phyloP scores from a whole-genome alignment of 2,888 invertebrate species.

The Ashinkailepas kermadecensis region DNA sequence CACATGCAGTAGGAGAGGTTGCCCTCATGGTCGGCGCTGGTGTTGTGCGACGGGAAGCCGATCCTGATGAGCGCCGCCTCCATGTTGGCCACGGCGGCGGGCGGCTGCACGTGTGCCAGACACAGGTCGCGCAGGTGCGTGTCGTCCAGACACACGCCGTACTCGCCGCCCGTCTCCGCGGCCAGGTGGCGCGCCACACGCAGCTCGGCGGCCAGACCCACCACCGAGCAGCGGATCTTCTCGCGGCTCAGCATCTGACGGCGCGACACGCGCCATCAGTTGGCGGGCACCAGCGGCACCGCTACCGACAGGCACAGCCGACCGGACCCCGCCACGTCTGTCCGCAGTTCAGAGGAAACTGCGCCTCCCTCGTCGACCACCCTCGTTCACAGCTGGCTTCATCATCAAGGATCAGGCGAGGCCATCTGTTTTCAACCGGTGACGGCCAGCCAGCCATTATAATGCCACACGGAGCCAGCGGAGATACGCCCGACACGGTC shows the following conservation, averaged over 20 bases:
- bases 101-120: slow-evolving; percentile 54
- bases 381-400: too few species aligned
- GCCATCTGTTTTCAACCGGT: too few species aligned
- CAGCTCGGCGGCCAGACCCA: slow-evolving; percentile 92
- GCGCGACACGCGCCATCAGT: too few species aligned
- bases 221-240: slow-evolving; percentile 85
- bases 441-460: too few species aligned
- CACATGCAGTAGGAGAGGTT: slow-evolving; percentile 75
- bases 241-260: slow-evolving; percentile 44
- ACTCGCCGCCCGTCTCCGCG: slow-evolving; percentile 76
- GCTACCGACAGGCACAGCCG: too few species aligned
- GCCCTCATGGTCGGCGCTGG: slow-evolving; percentile 42
- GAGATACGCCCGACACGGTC: too few species aligned
- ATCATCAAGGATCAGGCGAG: too few species aligned
- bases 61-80: slow-evolving; percentile 83
- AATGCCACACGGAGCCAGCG: too few species aligned
- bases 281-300: too few species aligned
- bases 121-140: slow-evolving; percentile 50
- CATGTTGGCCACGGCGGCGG: slow-evolving; percentile 46
- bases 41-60: slow-evolving; percentile 83
- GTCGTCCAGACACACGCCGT: slow-evolving; percentile 78
- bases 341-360: too few species aligned
- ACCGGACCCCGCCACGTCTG: too few species aligned
- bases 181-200: slow-evolving; percentile 80
- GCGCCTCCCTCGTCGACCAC: too few species aligned